phyloP scores from a whole-genome alignment of 1,140 invertebrate genomes.

The Bathynomus jamesi region DNA sequence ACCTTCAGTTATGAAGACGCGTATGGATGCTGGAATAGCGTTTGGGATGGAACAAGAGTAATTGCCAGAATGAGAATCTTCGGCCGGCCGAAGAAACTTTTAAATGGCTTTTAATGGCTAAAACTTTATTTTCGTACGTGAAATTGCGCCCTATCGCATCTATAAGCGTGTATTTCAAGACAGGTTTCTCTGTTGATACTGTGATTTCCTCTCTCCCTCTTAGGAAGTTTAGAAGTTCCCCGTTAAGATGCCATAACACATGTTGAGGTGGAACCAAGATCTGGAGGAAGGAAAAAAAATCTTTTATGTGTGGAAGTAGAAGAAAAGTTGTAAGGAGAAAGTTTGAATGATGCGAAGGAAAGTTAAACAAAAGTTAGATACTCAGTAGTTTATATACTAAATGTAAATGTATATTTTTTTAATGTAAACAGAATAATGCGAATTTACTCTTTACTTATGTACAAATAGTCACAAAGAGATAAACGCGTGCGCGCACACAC shows the following conservation, averaged over 20 bases:
- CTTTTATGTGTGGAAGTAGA: too few species aligned
- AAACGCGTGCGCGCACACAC: too few species aligned
- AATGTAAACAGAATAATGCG: too few species aligned
- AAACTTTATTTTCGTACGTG: neutral
- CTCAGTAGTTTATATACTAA: too few species aligned
- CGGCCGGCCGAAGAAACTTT: neutral
- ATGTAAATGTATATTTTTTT: too few species aligned
- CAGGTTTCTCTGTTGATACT: constrained; percentile 44
- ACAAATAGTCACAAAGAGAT: too few species aligned
- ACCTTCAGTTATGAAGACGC: constrained; percentile 35
- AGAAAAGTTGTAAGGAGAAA: too few species aligned
- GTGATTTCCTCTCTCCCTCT: constrained; percentile 69
- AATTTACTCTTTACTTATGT: too few species aligned
- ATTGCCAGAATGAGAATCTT: constrained; percentile 32
- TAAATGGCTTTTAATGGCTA: neutral
- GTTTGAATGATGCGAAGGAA: too few species aligned
- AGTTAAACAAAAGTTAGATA: too few species aligned
- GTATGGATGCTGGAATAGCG: constrained; percentile 22
- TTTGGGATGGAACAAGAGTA: constrained; percentile 27
- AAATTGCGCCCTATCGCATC: neutral
- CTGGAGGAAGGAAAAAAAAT: too few species aligned
- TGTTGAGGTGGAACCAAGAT: constrained; percentile 44
- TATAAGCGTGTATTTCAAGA: neutral
- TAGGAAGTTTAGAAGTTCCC: constrained; percentile 85
- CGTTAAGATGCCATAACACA: constrained; percentile 64